A percentile compares a stretch with the other conserved stretches of the same genome.
Evolutionary conservation across 2,888 invertebrate species (phyloP).

Genomic region (Zaprionus obscuricornis): DNA sequence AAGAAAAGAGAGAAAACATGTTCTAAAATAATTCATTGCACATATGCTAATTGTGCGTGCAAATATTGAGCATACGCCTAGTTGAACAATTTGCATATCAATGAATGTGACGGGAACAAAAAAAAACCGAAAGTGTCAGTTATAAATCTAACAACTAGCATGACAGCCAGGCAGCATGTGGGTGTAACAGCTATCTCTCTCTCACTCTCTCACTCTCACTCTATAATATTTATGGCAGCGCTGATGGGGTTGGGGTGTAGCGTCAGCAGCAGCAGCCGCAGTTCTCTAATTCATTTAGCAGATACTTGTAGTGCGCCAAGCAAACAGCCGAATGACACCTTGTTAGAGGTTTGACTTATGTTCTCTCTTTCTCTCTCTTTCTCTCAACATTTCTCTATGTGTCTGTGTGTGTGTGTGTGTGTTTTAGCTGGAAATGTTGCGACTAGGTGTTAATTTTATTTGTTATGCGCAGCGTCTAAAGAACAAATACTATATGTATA

Average conservation of each 20-base stretch:
- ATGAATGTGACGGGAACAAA: constrained; percentile 45
- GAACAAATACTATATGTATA: constrained; percentile 50
- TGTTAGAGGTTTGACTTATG: constrained; percentile 61
- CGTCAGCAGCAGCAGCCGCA: no score
- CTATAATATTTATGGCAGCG: constrained; percentile 43
- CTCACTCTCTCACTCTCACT: not conserved
- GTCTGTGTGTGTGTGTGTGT: constrained; percentile 19
- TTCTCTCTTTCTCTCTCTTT: constrained; percentile 6
- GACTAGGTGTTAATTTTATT: constrained; percentile 69
- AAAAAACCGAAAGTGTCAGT: constrained; percentile 63
- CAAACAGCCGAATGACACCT: constrained; percentile 64
- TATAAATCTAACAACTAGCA: constrained; percentile 44
- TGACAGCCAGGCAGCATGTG: no score
- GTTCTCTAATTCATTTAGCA: constrained; percentile 65
- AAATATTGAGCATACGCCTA: constrained; percentile 63
- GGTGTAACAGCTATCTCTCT: constrained; percentile 16
- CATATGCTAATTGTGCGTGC: constrained; percentile 64
- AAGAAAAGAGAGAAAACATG: constrained; percentile 32
- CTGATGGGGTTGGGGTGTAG: no score
- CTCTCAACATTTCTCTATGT: not conserved
- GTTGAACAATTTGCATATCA: constrained; percentile 64
- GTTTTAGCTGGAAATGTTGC: constrained; percentile 67
- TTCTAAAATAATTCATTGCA: constrained; percentile 18
- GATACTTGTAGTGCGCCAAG: constrained; percentile 8
- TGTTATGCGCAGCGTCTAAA: constrained; percentile 30